Base-by-base conservation (phyloP, 2,797 vertebrate species). In the Melanotaenia maccullochi region DNA sequence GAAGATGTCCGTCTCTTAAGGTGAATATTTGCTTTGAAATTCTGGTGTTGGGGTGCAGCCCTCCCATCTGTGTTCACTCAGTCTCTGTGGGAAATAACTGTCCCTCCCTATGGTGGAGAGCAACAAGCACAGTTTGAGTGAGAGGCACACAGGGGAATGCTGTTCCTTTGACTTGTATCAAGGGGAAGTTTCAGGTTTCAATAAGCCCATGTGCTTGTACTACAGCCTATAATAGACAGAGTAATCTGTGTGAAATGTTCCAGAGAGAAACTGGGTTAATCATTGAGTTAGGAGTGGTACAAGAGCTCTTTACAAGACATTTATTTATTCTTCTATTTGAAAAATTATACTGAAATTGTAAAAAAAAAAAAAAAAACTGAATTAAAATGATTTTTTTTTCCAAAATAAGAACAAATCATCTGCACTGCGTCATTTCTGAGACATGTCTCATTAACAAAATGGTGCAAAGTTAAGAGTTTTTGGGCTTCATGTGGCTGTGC, bases 11-110 rank as follows among this genome's bases (percentile, higher is more conserved):
- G 76, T 86, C 84, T 89, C 82, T 82, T 68, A 78, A 90, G 90
- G 85, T 90, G 89, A 90, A 89, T 87, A 84, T 93, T 91, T 91
- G 86, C 91, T 93, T 93, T 93, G 92, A 93, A 92, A 93, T 81
- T 81, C 65, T 51, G 80, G 85, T 63, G 73, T 73, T 75, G 81
- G 87, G 83, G 84, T 84, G 75, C 78, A 80, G 81, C 89, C 83
- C 83, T 78, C 57, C 85, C 90, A 93, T 93, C 92, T 93, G 91
- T 88, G 84, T 91, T 92, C 92, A 93, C 85, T 93, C 87, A 91
- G 87, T 73, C 86, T 80, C 82, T 83, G 83, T 84, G 87, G 87
- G 90, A 89, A 91, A 79, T 74, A 74, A 79, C 65, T 60, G 84
- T 78, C 82, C 85, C 84, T 88, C 75, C 78, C 68, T 65, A 78